Evolutionary conservation across 2,888 invertebrate species (phyloP), one percentile per base, ranked within the genome.

Genomic region (Andrena marginata): DNA sequence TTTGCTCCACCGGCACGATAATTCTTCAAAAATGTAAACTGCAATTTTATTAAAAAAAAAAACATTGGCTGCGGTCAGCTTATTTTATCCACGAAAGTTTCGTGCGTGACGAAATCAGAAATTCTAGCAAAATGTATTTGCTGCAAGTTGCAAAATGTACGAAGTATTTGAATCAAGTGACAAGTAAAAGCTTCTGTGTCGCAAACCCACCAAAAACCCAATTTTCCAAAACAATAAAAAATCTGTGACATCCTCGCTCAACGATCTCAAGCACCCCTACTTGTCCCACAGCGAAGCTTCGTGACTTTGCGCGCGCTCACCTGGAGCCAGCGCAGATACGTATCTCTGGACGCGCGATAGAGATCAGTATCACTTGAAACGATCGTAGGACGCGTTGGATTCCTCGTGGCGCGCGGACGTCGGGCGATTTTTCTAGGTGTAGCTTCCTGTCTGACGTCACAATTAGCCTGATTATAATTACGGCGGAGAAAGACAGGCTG

Each of bases 401-500:
- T 70, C 74, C 82, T 74, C 85, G 71, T 42, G 64, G 85, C 73
- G 51, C 73, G 70, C 77, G 77, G 68, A 68, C 78, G 83, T 82
- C 84, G 68, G 68, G 29, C 74, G 73, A 88, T 89, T 92, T 92
- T 93, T 90, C 92, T 93, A 92, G 93, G 92, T 92, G 93, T 93
- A 93, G 92, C 92, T 92, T 93, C 93, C 93, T 92, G 93, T 75
- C 90, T 93, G 92, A 93, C 93, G 93, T 93, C 93, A 93, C 91
- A 93, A 93, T 93, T 92, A 93, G 92, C 87, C 91, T 91, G 92
- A 93, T 93, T 92, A 93, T 92, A 93, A 93, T 93, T 93, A 93
- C 91, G 89, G 89, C 86, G 88, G 90, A 90, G 82, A 86, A 81
- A 81, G 79, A 75, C 70, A 63, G 81, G 29, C 64, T 29, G 75